phyloP scores from a whole-genome alignment of 2,888 invertebrate species.

The Dryobotodes eremita region DNA sequence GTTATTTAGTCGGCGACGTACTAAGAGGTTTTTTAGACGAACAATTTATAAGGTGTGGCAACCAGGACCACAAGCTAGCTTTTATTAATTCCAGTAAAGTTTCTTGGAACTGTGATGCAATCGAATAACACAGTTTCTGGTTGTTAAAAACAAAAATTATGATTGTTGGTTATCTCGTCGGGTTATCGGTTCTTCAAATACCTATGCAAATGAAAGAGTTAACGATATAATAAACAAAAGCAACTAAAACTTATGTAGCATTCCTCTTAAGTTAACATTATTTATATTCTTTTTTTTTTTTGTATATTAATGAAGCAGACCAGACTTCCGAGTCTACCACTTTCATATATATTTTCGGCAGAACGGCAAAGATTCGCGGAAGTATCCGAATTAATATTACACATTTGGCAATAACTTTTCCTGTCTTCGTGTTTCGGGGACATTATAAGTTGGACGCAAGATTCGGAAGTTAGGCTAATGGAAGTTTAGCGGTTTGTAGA shows the following conservation, averaged over 20 bases:
- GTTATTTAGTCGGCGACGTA: slow-evolving; percentile 70
- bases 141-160: slow-evolving; percentile 51
- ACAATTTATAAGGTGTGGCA: slow-evolving; percentile 73
- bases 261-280: slow-evolving; percentile 45
- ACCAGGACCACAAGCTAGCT: slow-evolving; percentile 71
- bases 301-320: slow-evolving; percentile 42
- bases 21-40: slow-evolving; percentile 71
- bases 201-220: slow-evolving; percentile 67
- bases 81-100: slow-evolving; percentile 71
- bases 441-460: slow-evolving; percentile 47
- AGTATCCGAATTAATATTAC: slow-evolving; percentile 33
- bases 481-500: slow-evolving; percentile 54
- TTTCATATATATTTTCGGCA: slow-evolving; percentile 35
- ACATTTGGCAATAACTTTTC: slow-evolving; percentile 45
- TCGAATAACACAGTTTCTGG: slow-evolving; percentile 57
- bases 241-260: slow-evolving; percentile 52
- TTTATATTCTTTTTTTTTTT: slow-evolving; percentile 28
- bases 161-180: slow-evolving; percentile 49
- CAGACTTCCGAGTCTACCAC: slow-evolving; percentile 40
- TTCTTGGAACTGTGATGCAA: slow-evolving; percentile 72
- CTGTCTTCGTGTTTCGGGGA: slow-evolving; percentile 35
- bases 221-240: slow-evolving; percentile 62
- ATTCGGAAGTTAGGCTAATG: slow-evolving; percentile 47
- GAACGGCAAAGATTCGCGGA: slow-evolving; percentile 27
- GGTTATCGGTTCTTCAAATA: slow-evolving; percentile 66